phyloP scores from a whole-genome alignment of 2,797 vertebrate genomes.

The Eospalax fontanierii region DNA sequence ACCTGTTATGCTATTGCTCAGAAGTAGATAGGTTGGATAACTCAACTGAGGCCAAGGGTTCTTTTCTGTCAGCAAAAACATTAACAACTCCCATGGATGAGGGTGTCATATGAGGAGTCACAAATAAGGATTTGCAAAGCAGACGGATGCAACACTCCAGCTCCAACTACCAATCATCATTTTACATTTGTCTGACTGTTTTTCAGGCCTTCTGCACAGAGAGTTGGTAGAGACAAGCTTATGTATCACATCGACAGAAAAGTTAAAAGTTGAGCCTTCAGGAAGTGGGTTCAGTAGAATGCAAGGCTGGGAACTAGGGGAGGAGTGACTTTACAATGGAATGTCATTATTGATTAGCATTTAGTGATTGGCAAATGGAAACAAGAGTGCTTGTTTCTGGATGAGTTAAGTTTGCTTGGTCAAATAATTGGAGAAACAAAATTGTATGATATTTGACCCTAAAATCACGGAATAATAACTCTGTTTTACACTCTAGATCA shows the following conservation, averaged over 20 bases:
- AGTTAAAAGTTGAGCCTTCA: conserved; percentile 40
- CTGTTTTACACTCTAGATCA: neutral
- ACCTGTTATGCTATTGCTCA: neutral
- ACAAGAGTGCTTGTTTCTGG: neutral
- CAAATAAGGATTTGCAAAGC: conserved; percentile 78
- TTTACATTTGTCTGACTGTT: conserved; percentile 33
- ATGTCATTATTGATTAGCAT: neutral
- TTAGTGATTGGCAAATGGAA: conserved; percentile 17
- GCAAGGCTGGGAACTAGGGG: neutral
- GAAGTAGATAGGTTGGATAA: neutral
- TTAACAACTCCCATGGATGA: conserved; percentile 7
- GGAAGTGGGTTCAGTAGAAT: conserved; percentile 16
- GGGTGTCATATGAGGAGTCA: conserved; percentile 42
- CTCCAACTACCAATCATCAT: conserved; percentile 35
- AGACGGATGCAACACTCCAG: conserved; percentile 55
- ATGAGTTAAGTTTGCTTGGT: neutral
- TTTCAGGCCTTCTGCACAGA: neutral
- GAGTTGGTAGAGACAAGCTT: neutral
- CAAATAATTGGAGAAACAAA: conserved; percentile 54
- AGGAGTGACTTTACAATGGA: neutral
- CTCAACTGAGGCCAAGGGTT: neutral
- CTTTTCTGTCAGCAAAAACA: neutral
- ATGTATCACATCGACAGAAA: neutral
- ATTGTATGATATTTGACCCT: neutral
- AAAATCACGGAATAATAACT: neutral